Percentiles rank a stretch among this genome's conserved stretches.
phyloP scores from a whole-genome alignment of 2,113 vertebrate genomes.

The Hippolais icterina region DNA sequence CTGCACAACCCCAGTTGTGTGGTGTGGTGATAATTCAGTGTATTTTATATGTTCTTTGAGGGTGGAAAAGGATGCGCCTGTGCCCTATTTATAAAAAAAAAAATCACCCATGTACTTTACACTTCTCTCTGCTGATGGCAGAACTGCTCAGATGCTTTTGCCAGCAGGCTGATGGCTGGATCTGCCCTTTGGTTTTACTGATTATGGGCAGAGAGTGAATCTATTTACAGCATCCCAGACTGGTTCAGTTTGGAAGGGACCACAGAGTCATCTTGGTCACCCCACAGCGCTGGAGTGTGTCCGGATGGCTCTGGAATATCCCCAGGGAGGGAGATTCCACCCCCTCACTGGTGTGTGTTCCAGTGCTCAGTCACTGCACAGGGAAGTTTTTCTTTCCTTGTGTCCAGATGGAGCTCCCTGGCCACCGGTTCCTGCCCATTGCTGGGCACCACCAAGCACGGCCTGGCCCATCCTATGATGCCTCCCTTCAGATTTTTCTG shows the following conservation, averaged over 20 bases:
- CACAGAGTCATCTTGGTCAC: background rate
- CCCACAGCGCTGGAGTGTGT: background rate
- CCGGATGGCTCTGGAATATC: background rate
- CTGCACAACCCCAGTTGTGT: background rate
- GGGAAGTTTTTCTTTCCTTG: background rate
- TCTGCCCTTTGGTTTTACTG: background rate
- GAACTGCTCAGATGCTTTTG: background rate
- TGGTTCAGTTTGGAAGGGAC: background rate
- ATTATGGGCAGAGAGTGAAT: background rate
- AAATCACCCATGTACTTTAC: background rate
- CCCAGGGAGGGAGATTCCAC: background rate
- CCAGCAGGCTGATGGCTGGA: background rate
- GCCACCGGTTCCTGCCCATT: background rate
- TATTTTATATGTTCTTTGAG: background rate
- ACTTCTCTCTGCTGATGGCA: background rate
- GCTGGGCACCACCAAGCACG: background rate
- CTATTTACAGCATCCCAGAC: background rate
- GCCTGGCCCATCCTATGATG: background rate
- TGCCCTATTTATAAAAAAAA: background rate
- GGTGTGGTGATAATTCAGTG: background rate
- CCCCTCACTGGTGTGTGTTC: background rate
- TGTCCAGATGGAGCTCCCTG: background rate
- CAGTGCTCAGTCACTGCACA: background rate
- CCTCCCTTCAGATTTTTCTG: background rate
- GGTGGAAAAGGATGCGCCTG: background rate